Evolutionary conservation across 2,888 invertebrate species (phyloP).

Genomic region (Lingula anatina): DNA sequence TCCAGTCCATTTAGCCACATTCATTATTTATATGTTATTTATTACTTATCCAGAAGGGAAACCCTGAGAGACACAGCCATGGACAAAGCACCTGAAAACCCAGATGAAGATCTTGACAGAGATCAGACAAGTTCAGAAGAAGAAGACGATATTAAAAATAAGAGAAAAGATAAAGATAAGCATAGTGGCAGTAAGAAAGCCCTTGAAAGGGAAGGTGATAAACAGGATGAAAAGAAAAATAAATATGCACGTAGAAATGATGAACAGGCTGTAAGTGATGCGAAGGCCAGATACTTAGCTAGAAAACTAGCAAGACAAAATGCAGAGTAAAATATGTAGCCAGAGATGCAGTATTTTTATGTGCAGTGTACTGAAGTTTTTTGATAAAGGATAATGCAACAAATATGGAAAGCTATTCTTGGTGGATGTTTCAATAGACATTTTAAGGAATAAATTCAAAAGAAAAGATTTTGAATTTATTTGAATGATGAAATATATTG

Average conservation of each 20-base stretch:
- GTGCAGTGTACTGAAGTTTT: no score
- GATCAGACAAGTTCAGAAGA: slow-evolving; percentile 15
- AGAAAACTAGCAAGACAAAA: slow-evolving; percentile 5
- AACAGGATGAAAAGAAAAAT: not conserved
- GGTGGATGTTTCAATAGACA: no score
- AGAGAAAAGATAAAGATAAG: not conserved
- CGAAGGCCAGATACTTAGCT: slow-evolving; percentile 25
- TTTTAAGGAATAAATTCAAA: no score
- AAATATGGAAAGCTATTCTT: no score
- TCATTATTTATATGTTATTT: no score
- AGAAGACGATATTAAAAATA: not conserved
- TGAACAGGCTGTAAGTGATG: slow-evolving; percentile 19
- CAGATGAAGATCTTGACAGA: slow-evolving; percentile 6
- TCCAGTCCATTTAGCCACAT: no score
- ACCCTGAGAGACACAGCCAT: no score
- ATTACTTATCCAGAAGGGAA: no score
- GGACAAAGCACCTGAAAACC: not conserved
- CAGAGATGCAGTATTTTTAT: slow-evolving; percentile 14
- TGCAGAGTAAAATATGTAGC: no score
- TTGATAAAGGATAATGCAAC: no score
- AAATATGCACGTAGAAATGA: slow-evolving; percentile 28
- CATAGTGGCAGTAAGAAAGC: not conserved
- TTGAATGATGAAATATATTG: no score
- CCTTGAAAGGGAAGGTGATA: not conserved
- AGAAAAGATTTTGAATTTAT: no score